phyloP scores from a whole-genome alignment of 2,113 vertebrate genomes.

The Corythornis cristatus region DNA sequence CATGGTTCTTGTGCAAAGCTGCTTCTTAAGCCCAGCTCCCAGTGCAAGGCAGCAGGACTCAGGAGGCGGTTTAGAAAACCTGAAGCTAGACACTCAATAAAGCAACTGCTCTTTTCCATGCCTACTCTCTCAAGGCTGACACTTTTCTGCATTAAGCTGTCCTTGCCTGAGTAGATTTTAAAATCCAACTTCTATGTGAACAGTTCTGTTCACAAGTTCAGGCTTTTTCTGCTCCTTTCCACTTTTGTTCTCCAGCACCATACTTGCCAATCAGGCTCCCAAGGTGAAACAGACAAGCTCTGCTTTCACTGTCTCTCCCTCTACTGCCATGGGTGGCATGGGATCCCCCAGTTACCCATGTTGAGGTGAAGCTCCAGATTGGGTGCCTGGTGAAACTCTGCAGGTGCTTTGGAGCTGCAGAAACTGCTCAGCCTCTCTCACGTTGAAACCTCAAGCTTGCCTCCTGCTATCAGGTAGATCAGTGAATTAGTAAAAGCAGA shows the following conservation, averaged over 20 bases:
- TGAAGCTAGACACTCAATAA: not conserved
- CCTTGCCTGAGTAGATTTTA: not conserved
- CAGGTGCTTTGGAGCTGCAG: not conserved
- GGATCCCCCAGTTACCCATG: not conserved
- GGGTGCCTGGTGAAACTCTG: rapidly evolving
- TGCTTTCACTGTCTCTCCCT: not conserved
- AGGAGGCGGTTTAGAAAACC: not conserved
- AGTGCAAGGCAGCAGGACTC: not conserved
- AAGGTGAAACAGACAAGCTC: not conserved
- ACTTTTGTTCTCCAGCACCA: not conserved
- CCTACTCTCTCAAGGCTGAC: not conserved
- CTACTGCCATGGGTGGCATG: rapidly evolving
- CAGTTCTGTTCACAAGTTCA: not conserved
- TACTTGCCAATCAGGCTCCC: not conserved
- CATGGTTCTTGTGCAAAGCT: not conserved
- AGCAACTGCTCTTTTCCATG: not conserved
- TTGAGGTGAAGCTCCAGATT: rapidly evolving
- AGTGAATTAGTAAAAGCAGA: not conserved
- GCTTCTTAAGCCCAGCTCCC: not conserved
- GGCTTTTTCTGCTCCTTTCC: not conserved
- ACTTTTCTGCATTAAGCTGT: not conserved
- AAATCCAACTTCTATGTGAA: not conserved
- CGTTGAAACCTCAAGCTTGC: not conserved
- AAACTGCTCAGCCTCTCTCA: not conserved
- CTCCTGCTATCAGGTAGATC: not conserved